Conservation (phyloP, 37 sponge, comb jelly and placozoan species). For the Hormiphora californensis region DNA sequence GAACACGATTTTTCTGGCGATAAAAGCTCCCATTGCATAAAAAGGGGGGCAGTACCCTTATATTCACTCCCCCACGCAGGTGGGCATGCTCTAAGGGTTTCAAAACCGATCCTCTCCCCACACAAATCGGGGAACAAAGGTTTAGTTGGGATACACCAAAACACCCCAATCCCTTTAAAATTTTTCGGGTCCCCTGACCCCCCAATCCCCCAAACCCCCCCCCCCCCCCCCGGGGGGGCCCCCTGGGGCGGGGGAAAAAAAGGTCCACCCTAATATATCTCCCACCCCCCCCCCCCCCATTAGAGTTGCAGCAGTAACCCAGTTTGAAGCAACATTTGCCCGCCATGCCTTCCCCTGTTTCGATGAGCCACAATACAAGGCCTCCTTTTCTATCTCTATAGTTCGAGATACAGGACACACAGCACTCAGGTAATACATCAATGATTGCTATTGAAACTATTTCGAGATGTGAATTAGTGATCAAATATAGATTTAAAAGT, state of each 20-base stretch:
- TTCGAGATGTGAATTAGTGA: too few relatives aligned
- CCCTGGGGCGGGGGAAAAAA: too few relatives aligned
- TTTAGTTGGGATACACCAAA: too few relatives aligned
- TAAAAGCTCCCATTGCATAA: neutral
- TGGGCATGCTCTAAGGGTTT: constrained; percentile 12
- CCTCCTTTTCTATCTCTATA: constrained; percentile 76
- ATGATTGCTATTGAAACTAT: too few relatives aligned
- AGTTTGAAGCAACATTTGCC: constrained; percentile 95
- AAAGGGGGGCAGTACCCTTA: neutral
- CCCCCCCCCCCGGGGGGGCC: too few relatives aligned
- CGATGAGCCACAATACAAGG: constrained; percentile 91
- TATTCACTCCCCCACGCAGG: neutral
- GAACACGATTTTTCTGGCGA: constrained; percentile 9
- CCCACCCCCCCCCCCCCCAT: neutral
- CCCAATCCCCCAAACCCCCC: too few relatives aligned
- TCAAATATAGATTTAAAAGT: too few relatives aligned
- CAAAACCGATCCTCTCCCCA: neutral
- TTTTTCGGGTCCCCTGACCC: too few relatives aligned
- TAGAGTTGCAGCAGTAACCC: constrained; percentile 76
- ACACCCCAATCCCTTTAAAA: too few relatives aligned
- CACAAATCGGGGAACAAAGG: neutral
- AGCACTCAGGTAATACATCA: constrained; percentile 57
- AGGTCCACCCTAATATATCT: neutral
- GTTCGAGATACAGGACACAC: constrained; percentile 55
- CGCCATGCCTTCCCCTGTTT: constrained; percentile 94